Percentiles rank a stretch among this genome's conserved stretches.
These are phyloP conservation scores for Mayetiola destructor DNA, from an alignment of 2,888 invertebrate species.

Conservation along the genomic window DNA sequence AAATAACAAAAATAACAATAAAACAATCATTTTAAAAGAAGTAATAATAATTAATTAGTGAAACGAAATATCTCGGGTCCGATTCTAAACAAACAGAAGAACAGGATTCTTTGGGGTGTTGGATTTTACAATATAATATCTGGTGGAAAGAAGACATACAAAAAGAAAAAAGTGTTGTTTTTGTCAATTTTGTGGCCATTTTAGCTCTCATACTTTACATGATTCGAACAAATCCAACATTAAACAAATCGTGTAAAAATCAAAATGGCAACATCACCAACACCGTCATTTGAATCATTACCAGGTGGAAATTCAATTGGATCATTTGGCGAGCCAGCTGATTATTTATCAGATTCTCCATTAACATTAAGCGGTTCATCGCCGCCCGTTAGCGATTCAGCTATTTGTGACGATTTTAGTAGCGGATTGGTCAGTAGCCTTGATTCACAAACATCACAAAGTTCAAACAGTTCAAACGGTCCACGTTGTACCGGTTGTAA, in stretches of 20 bases:
- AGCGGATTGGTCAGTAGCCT: slow-evolving; percentile 25
- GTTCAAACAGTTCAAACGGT: slow-evolving; percentile 23
- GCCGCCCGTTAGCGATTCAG: slow-evolving; percentile 72
- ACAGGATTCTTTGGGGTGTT: background rate
- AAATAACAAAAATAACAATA: no score
- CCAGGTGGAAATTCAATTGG: slow-evolving; percentile 76
- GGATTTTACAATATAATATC: background rate
- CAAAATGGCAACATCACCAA: slow-evolving; percentile 69
- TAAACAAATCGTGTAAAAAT: background rate
- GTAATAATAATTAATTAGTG: no score
- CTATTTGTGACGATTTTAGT: slow-evolving; percentile 56
- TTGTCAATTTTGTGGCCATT: background rate
- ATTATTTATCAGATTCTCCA: slow-evolving; percentile 61
- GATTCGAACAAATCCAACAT: background rate
- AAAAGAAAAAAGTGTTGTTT: no score
- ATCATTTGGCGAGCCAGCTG: slow-evolving; percentile 67
- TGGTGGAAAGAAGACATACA: no score
- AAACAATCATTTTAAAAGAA: no score
- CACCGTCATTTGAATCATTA: slow-evolving; percentile 85
- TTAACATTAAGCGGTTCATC: slow-evolving; percentile 76
- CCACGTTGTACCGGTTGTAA: slow-evolving; percentile 88
- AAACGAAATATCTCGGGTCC: no score
- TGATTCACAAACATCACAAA: slow-evolving; percentile 31
- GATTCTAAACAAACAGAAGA: background rate
- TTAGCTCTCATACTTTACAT: background rate